Conservation (phyloP, 2,888 invertebrate species). For the Limnephilus lunatus region DNA sequence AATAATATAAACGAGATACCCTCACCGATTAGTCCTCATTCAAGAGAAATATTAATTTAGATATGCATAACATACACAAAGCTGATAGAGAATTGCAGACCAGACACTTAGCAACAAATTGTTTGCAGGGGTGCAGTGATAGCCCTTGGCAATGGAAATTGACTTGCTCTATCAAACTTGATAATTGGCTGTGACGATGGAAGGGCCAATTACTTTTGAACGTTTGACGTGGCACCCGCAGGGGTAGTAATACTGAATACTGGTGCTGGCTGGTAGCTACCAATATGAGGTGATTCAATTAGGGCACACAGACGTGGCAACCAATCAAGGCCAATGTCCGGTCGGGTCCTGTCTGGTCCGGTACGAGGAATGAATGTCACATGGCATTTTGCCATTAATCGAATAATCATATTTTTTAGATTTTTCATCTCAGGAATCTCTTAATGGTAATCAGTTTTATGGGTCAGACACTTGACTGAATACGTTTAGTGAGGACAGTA, state of each 20-base stretch:
- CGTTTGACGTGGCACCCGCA: not conserved
- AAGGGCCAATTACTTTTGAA: conserved; percentile 39
- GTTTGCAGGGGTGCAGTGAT: not conserved
- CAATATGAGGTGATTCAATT: conserved; percentile 27
- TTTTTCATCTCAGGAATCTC: not conserved
- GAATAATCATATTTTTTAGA: not conserved
- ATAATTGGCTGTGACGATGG: conserved; percentile 39
- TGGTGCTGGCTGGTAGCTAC: not conserved
- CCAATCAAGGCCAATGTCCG: conserved; percentile 49
- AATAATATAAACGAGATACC: too few species aligned
- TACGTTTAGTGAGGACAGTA: not conserved
- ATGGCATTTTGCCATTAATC: not conserved
- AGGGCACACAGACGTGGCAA: not conserved
- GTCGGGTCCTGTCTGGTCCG: not conserved
- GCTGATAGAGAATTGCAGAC: too few species aligned
- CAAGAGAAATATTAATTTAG: too few species aligned
- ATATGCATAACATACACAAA: too few species aligned
- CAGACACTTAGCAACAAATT: not conserved
- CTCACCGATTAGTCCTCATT: too few species aligned
- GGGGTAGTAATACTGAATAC: not conserved
- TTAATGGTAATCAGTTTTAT: not conserved
- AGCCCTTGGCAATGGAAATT: conserved; percentile 29
- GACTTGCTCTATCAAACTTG: conserved; percentile 5
- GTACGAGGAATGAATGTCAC: not conserved
- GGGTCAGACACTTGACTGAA: not conserved